Evolutionary conservation across 92 coral and sea anemone genomes (phyloP), one percentile per base, ranked within the genome.

Genomic region (Parazoanthus atlanticus): DNA sequence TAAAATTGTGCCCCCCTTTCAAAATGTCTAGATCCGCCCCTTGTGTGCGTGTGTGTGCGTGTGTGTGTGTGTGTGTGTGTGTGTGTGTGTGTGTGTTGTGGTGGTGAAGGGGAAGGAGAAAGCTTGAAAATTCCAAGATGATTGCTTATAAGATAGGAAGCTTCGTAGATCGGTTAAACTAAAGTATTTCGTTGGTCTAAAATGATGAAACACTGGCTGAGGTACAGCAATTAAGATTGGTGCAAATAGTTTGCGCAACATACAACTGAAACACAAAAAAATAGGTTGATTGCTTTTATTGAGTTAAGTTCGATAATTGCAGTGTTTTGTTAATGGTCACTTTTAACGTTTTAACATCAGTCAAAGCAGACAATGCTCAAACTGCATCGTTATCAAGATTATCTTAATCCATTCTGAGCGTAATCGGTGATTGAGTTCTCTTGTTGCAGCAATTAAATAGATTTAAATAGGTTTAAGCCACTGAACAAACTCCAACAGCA

Each of bases 381-480:
- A 72, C 11, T 31, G 16, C 34, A 30, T 29, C 54, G 56, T 80
- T 16, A 32, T 28, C 31, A 17, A 11, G 15, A 79, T 78, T 52
- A 1, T 78, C 49, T 78, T 46, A 31, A 49, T 29, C 31, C 43
- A 30, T 80, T 56, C 70, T 31, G 84, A 54, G 71, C 43, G 33
- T 80, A 54, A 80, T n/a, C 29, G 19, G 41, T 78, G 17, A 26
- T 4, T 43, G 21, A 23, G 56, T 82, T 82, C 46, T 3, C 38
- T 21, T 26, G 30, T 3, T n/a, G 36, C 33, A 43, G 67, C 65
- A 16, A 28, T 43, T 1, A 41, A 43, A 23, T 28, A 65, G 19
- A 29, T 23, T 82, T 70, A 43, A 43, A 28, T 40, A 82, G n/a
- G n/a, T n/a, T 79, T 30, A 79, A 79, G 77, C 86, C 34, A 69